A percentile compares a stretch with the other conserved stretches of the same genome.
These are phyloP conservation scores for Phenacoccus solenopsis DNA, from an alignment of 1,140 invertebrate genomes.

Conservation along the genomic window DNA sequence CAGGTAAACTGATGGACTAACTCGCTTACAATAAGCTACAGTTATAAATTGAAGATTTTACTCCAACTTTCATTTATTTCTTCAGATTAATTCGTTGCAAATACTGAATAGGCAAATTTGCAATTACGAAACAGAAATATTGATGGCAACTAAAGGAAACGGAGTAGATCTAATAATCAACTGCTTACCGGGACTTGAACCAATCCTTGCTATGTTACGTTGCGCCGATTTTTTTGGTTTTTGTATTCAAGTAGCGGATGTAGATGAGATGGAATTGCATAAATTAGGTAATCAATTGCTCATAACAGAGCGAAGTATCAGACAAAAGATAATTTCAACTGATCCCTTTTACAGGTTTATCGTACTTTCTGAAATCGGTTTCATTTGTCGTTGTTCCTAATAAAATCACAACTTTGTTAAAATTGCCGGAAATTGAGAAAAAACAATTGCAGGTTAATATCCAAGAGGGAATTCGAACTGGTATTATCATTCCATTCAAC, in stretches of 20 bases:
- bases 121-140: neutral
- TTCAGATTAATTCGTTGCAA: neutral
- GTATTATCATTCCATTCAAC: neutral
- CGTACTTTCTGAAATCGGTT: neutral
- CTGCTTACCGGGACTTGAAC: neutral
- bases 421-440: neutral
- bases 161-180: neutral
- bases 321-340: too few species aligned
- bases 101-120: neutral
- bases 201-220: neutral
- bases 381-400: neutral
- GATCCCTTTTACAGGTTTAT: neutral
- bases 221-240: neutral
- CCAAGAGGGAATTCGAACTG: neutral
- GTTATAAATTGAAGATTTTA: neutral
- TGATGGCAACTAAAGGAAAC: neutral
- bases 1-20: neutral
- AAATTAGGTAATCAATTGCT: neutral
- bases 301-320: too few species aligned
- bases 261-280: neutral
- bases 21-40: neutral
- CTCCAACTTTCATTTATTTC: neutral
- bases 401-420: neutral
- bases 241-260: neutral
- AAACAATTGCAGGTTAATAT: neutral